Evolutionary conservation across 2,888 invertebrate species (phyloP), one percentile per base, ranked within the genome.

Genomic region (Catocala fraxini): DNA sequence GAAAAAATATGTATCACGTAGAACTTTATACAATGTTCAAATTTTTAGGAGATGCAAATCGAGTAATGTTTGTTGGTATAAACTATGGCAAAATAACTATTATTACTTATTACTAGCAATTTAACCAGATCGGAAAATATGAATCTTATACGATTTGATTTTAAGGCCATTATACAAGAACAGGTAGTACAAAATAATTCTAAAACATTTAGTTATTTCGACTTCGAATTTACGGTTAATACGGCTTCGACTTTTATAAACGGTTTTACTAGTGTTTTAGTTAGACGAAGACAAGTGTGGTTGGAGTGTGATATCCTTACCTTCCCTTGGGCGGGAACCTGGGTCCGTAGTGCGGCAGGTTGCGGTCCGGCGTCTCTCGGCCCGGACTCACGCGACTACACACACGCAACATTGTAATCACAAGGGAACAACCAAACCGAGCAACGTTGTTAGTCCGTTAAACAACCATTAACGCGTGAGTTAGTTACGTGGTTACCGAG

Each of bases 261-360:
- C 34, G 34, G 39, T 35, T 9, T n/a, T 39, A 56, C 39, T 6
- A 34, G 5, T 42, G 35, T 48, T 59, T 49, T 49, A 59, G 54
- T 49, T 12, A 54, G 47, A 58, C 33, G 52, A 12, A 39, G 10
- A 49, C 12, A 47, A 39, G 33, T 39, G 43, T 53, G 43, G 54
- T 7, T 13, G 47, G 47, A 35, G 58, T 3, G 13, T 41, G 61
- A 56, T 59, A 35, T 56, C 84, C 93, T 94, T 95, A 97, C 97
- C 97, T 97, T 96, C 97, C 97, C 95, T 96, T 96, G 72, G 97
- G 96, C 93, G 97, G 97, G 96, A 98, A 98, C 89, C 98, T 95
- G 77, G 98, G 98, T 82, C 98, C 98, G 94, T 97, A 97, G 95
- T 98, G 98, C 77, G 98, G 98, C 94, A 97, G 96, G 89, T 96